phyloP scores from a whole-genome alignment of 2,113 vertebrate genomes.

The Boulengerochromis microlepis region DNA sequence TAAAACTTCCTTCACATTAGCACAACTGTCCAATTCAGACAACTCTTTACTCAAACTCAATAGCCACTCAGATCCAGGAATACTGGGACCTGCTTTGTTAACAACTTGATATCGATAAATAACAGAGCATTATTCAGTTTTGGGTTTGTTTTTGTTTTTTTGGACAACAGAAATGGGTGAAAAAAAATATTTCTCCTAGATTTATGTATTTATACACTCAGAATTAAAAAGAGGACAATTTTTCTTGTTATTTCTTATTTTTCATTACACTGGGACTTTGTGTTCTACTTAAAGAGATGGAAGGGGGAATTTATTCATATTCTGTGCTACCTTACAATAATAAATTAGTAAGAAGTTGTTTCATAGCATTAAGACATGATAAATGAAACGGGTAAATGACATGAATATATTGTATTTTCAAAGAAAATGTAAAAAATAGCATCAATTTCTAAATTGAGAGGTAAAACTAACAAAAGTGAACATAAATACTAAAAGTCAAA shows the following conservation, averaged over 20 bases:
- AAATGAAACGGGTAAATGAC: background rate
- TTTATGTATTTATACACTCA: background rate
- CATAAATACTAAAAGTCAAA: background rate
- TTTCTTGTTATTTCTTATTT: background rate
- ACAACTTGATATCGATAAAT: background rate
- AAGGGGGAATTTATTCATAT: background rate
- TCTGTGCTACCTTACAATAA: background rate
- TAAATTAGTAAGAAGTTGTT: background rate
- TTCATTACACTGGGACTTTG: background rate
- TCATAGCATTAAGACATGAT: background rate
- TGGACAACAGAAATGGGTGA: background rate
- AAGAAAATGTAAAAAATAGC: background rate
- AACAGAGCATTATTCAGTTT: background rate
- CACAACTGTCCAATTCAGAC: conserved; percentile 27
- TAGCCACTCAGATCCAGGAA: conserved; percentile 16
- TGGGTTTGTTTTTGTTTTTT: background rate
- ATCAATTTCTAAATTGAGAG: background rate
- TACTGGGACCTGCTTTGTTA: background rate
- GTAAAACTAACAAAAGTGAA: background rate
- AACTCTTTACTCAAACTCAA: conserved; percentile 34
- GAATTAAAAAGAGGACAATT: background rate
- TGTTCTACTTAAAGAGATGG: background rate
- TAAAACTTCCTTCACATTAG: conserved; percentile 62
- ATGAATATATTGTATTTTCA: background rate
- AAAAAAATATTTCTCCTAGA: background rate